Base-by-base conservation (phyloP, 1,140 invertebrate genomes). In the Daktulosphaira vitifoliae region DNA sequence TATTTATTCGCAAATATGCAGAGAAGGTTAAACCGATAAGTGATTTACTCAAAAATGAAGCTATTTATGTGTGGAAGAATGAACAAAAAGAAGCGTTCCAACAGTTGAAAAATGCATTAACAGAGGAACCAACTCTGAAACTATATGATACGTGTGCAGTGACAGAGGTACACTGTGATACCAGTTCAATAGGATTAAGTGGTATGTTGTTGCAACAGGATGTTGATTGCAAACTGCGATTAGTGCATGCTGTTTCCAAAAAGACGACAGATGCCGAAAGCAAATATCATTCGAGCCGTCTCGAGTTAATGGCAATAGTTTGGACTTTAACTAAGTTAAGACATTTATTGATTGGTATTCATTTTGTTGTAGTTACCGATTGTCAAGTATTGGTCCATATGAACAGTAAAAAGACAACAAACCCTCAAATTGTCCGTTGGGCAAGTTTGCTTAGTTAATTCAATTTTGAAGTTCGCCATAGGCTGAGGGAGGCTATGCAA, bases 381-480 rank as follows among this genome's bases (percentile, higher is more conserved):
- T 65, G 62, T 22, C 62, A 65, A 20, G 62, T 48, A 3, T 18
- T 65, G 6, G 42, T 51, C 3, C 48, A 51, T 39, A 22, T 65
- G 15, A 50, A 65, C 22, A 20, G 46, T 11, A 26, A 65, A 15
- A 59, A 23, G 8, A 66, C 73, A 46, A 52, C 71, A 7, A 68
- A 71, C 13, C 72, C 74, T 2, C 66, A 53, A 8, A 66, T 71
- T 2, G 71, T 69, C 8, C 44, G 74, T 13, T 77, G 74, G 75
- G 72, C 70, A 68, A 37, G 74, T 2, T 16, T 67, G 13, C 48
- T n/a, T n/a, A n/a, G n/a, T n/a, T n/a, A 73, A 29, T 73, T 69
- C 64, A 65, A 68, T 22, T 71, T 62, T n/a, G 13, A 37, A 2
- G 65, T 73, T n/a, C 69, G 72, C 33, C 70, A 74, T 49, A 18